Evolutionary conservation across 2,113 vertebrate genomes (phyloP).

Genomic region (Myodes glareolus): DNA sequence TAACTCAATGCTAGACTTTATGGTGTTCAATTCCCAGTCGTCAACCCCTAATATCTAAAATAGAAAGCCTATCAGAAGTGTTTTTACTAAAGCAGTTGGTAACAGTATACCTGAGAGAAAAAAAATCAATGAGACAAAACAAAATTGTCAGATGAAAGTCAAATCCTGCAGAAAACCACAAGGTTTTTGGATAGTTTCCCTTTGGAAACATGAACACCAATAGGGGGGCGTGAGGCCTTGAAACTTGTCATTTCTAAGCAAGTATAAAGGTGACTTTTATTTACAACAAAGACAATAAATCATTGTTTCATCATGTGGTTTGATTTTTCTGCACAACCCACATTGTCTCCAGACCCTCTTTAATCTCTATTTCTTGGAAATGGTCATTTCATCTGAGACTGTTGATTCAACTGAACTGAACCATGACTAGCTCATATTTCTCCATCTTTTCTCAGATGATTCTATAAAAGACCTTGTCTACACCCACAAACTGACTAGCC

Average conservation of each 20-base stretch:
- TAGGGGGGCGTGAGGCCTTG: not conserved
- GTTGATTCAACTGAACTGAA: conserved; percentile 54
- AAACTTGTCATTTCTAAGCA: not conserved
- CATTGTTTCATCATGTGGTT: not conserved
- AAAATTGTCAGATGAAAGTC: not conserved
- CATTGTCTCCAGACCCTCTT: not conserved
- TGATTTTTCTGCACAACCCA: not conserved
- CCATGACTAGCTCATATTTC: conserved; percentile 62
- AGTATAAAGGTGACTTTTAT: conserved; percentile 10
- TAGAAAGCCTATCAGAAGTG: not conserved
- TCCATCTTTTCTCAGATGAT: conserved; percentile 48
- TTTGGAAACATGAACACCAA: not conserved
- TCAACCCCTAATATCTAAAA: not conserved
- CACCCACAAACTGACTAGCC: not conserved
- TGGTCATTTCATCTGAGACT: conserved; percentile 45
- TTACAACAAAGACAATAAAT: conserved; percentile 34
- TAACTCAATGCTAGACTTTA: not conserved
- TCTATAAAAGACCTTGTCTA: conserved; percentile 54
- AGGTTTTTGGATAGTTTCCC: not conserved
- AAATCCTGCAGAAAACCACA: conserved; percentile 1
- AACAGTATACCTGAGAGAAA: not conserved
- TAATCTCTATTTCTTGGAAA: conserved; percentile 24
- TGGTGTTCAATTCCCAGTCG: not conserved
- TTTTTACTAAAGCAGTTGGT: not conserved
- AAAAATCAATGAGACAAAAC: conserved; percentile 49